A percentile compares a stretch with the other conserved stretches of the same genome.
Evolutionary conservation across 2,797 vertebrate species (phyloP).

Genomic region (Hydrocynus forskahlii): DNA sequence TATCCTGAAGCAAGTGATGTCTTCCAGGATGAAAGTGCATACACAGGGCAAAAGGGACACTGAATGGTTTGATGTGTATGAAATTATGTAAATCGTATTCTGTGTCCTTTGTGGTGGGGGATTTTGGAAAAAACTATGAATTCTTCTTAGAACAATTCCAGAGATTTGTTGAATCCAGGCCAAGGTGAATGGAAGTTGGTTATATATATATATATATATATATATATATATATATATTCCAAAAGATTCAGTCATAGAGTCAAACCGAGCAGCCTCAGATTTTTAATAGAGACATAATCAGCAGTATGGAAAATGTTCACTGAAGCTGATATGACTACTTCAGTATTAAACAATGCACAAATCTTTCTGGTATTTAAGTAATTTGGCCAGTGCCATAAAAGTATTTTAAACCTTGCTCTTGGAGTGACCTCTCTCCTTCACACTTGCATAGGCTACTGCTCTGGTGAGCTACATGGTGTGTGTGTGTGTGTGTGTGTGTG

Average conservation of each 20-base stretch:
- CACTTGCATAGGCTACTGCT: neutral
- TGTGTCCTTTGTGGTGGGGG: too few relatives aligned
- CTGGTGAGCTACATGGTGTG: neutral
- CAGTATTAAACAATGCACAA: neutral
- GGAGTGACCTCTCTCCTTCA: neutral
- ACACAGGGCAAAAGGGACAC: too few relatives aligned
- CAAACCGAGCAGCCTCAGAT: neutral
- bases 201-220: too few relatives aligned
- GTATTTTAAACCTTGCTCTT: neutral
- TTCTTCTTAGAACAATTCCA: too few relatives aligned
- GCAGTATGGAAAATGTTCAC: neutral
- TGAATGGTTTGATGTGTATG: too few relatives aligned
- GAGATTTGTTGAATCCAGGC: too few relatives aligned
- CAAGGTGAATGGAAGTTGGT: too few relatives aligned
- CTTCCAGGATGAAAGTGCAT: too few relatives aligned
- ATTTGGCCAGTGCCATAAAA: neutral
- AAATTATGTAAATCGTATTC: too few relatives aligned
- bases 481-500: neutral
- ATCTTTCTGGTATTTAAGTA: neutral
- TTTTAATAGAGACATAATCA: neutral
- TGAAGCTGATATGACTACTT: neutral
- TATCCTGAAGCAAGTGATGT: too few relatives aligned
- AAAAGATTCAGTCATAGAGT: neutral
- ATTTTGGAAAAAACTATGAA: too few relatives aligned
- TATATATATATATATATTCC: too few relatives aligned